phyloP scores from a whole-genome alignment of 2,797 vertebrate genomes.

The Manis javanica region DNA sequence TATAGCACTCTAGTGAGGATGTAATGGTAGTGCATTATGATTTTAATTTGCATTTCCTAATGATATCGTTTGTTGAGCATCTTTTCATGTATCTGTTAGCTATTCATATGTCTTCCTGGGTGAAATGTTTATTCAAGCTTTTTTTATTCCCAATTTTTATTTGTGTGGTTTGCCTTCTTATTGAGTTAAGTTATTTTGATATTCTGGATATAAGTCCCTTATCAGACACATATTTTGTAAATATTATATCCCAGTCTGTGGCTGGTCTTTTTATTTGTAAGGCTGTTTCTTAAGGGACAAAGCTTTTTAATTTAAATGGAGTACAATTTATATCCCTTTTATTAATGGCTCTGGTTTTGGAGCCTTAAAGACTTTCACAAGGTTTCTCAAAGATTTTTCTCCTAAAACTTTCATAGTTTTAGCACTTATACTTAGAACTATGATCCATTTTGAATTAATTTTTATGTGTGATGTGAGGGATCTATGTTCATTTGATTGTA shows the following conservation, averaged over 20 bases:
- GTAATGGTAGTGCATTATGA: not conserved
- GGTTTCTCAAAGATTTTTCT: not conserved
- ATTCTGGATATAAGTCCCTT: not conserved
- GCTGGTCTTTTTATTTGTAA: conserved; percentile 22
- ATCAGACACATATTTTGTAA: conserved; percentile 31
- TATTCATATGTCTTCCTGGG: not conserved
- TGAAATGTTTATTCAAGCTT: conserved; percentile 30
- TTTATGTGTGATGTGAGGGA: not conserved
- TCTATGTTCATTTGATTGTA: not conserved
- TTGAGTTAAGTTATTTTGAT: conserved; percentile 1
- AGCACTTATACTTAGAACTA: not conserved
- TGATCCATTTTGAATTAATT: not conserved
- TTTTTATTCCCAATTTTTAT: conserved; percentile 31
- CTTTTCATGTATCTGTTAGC: not conserved
- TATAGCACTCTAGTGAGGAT: not conserved
- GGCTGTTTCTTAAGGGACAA: conserved; percentile 23
- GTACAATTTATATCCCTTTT: not conserved
- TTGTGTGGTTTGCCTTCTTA: not conserved
- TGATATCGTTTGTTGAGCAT: not conserved
- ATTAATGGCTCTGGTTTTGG: not conserved
- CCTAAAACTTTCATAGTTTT: not conserved
- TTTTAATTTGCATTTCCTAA: not conserved
- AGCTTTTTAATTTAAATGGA: conserved; percentile 17
- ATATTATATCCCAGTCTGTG: conserved; percentile 18
- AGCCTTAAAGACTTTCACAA: not conserved